Evolutionary conservation across 2,888 invertebrate genomes (phyloP), one percentile per base, ranked within the genome.

Genomic region (Scotopteryx bipunctaria): DNA sequence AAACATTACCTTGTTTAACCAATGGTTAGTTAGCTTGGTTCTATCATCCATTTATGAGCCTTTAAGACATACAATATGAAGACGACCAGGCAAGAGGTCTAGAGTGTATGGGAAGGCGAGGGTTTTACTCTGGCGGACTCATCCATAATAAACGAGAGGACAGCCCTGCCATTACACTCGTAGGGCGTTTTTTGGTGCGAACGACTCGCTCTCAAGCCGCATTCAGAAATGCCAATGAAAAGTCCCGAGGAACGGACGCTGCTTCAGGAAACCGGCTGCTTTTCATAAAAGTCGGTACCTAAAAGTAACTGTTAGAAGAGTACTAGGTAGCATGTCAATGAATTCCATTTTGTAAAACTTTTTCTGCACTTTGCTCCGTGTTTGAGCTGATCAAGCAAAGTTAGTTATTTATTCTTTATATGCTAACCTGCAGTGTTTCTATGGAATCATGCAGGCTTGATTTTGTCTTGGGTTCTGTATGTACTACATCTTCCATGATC

Each of bases 141-240:
- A 77, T 81, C 72, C 77, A 79, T 80, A 77, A 78, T 77, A 70
- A 77, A 81, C 68, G 74, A 79, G 75, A 65, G 77, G 74, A 62
- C 75, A 66, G 73, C 35, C 27, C 44, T 44, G 45, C 52, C 52
- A 44, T 59, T 59, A 57, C 54, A 53, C 19, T 54, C 42, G 44
- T 44, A 32, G 50, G 48, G 17, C 33, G 42, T 56, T 58, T 57
- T 57, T 63, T 58, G 56, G 60, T 41, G 58, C 48, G 49, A 55
- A 59, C 50, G 60, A 59, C 50, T 57, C 47, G 25, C 27, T 51
- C 32, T 43, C 37, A 47, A 47, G 32, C 42, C 37, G 37, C 49
- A 46, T 49, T 32, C 45, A 48, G 43, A 36, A 31, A 17, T 38
- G 42, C 27, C 43, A 8, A 25, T 16, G 19, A 13, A 27, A 38